Conservation (phyloP, 1,140 invertebrate genomes). For the Hormaphis cornu region DNA sequence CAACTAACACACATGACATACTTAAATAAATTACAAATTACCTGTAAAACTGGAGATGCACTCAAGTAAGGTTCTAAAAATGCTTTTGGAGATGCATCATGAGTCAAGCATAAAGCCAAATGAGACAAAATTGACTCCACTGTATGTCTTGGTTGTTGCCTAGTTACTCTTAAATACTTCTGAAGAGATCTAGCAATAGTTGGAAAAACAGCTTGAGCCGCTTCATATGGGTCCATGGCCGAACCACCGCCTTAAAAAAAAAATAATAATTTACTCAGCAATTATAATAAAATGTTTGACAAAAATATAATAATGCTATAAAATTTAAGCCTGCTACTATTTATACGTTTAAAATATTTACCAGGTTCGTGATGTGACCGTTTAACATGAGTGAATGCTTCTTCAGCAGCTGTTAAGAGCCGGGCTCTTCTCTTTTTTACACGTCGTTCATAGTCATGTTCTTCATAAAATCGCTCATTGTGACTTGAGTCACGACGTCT, state of each 20-base stretch:
- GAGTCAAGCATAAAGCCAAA: slow-evolving; percentile 77
- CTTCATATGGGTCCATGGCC: slow-evolving; percentile 86
- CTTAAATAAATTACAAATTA: slow-evolving; percentile 34
- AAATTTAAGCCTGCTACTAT: background rate
- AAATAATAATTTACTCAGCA: background rate
- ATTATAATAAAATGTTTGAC: background rate
- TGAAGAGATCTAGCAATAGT: slow-evolving; percentile 89
- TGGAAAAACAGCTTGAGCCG: slow-evolving; percentile 93
- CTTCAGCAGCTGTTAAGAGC: slow-evolving; percentile 84
- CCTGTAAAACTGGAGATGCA: slow-evolving; percentile 59
- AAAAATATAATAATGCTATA: background rate
- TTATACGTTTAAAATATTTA: background rate
- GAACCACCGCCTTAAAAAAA: slow-evolving; percentile 43
- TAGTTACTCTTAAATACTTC: slow-evolving; percentile 88
- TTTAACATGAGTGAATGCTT: slow-evolving; percentile 94
- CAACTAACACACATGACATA: background rate
- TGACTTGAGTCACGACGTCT: slow-evolving; percentile 75
- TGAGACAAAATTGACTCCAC: slow-evolving; percentile 83
- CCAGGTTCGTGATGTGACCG: slow-evolving; percentile 51
- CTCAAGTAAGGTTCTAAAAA: slow-evolving; percentile 84
- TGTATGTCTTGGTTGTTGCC: slow-evolving; percentile 89
- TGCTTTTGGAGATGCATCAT: slow-evolving; percentile 84
- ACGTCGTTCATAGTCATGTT: slow-evolving; percentile 89
- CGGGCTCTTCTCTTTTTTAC: slow-evolving; percentile 83
- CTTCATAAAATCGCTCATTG: slow-evolving; percentile 95